Percentiles rank a stretch among this genome's conserved stretches.
Evolutionary conservation across 1,140 invertebrate genomes (phyloP).

Genomic region (Halyomorpha halys): DNA sequence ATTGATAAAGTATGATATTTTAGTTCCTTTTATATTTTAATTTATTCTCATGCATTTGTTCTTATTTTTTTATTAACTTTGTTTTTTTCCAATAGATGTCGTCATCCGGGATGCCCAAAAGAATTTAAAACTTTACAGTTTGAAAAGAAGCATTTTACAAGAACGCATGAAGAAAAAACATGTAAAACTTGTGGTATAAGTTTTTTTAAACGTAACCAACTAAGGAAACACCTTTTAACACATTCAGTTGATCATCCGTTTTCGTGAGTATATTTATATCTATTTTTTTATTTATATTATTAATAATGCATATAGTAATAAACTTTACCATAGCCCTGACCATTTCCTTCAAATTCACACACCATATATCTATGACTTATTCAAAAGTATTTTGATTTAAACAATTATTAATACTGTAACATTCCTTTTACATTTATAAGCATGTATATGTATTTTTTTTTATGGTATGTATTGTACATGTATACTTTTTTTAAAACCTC

Average conservation of each 20-base stretch:
- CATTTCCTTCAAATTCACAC: too few species aligned
- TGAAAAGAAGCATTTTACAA: conserved; percentile 33
- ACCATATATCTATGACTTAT: too few species aligned
- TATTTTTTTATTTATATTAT: not conserved
- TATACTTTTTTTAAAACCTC: too few species aligned
- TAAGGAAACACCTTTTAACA: conserved; percentile 14
- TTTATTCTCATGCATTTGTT: not conserved
- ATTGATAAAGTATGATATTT: not conserved
- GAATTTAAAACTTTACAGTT: conserved; percentile 32
- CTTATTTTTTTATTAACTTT: not conserved
- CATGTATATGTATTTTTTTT: too few species aligned
- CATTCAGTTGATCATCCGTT: not conserved
- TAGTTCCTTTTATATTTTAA: not conserved
- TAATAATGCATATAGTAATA: too few species aligned
- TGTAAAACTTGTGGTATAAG: conserved; percentile 16
- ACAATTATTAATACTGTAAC: too few species aligned
- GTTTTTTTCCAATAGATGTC: conserved; percentile 22
- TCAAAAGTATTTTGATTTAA: too few species aligned
- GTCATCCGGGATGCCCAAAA: conserved; percentile 30
- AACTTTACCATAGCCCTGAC: too few species aligned
- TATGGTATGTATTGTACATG: too few species aligned
- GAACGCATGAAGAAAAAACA: conserved; percentile 32
- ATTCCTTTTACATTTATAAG: too few species aligned
- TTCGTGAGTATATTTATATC: conserved; percentile 8
- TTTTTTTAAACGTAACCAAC: conserved; percentile 10